phyloP scores from a whole-genome alignment of 2,888 invertebrate genomes.

The Chorisops tibialis region DNA sequence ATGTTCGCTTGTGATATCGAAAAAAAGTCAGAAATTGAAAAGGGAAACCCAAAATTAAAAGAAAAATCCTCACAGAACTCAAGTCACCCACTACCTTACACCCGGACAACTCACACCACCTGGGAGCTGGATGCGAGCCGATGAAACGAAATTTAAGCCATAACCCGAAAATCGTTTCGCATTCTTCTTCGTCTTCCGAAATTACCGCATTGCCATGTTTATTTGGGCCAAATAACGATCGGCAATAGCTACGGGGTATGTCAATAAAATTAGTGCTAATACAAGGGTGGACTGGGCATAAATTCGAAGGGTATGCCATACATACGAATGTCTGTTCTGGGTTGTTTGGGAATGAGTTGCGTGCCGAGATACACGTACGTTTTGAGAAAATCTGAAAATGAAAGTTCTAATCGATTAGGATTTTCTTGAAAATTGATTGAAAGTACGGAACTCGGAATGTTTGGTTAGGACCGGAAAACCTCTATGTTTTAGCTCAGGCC shows the following conservation, averaged over 20 bases:
- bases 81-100: too few relatives aligned
- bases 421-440: conserved; percentile 21
- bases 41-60: too few relatives aligned
- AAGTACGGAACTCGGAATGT: conserved; percentile 19
- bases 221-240: conserved; percentile 20
- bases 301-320: background rate
- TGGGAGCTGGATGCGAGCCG: too few relatives aligned
- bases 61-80: too few relatives aligned
- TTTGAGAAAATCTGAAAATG: conserved; percentile 7
- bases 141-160: too few relatives aligned
- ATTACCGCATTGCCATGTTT: conserved; percentile 17
- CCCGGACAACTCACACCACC: too few relatives aligned
- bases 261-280: conserved; percentile 22
- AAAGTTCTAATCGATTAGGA: conserved; percentile 19
- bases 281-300: background rate
- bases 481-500: conserved; percentile 8
- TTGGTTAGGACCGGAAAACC: conserved; percentile 23
- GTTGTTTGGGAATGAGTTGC: too few relatives aligned
- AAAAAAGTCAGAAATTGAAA: too few relatives aligned
- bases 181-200: too few relatives aligned
- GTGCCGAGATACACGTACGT: too few relatives aligned
- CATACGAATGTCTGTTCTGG: background rate
- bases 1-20: too few relatives aligned
- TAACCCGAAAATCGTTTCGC: too few relatives aligned
- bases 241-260: conserved; percentile 11